A percentile compares a stretch with the other conserved stretches of the same genome.
Evolutionary conservation across 2,113 vertebrate genomes (phyloP).

Genomic region (Opisthocomus hoazin): DNA sequence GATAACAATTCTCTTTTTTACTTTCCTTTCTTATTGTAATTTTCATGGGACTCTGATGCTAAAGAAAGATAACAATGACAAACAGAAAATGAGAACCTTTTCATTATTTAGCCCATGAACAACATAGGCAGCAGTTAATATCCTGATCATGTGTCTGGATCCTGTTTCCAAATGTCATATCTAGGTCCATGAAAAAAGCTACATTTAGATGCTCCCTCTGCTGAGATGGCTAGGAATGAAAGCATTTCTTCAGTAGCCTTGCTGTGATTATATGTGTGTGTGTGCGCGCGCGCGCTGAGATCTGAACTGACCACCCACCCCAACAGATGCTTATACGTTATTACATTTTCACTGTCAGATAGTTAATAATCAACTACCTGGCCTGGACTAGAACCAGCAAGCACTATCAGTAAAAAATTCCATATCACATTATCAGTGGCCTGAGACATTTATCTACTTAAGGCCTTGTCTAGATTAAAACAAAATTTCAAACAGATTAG

Average conservation of each 20-base stretch:
- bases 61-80: neutral
- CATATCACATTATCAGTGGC: constrained; percentile 7
- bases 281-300: neutral
- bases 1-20: neutral
- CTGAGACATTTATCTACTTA: neutral
- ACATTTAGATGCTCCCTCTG: neutral
- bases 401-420: neutral
- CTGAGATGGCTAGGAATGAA: neutral
- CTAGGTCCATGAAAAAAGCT: neutral
- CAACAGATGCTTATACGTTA: neutral
- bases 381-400: constrained; percentile 3
- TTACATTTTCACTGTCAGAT: neutral
- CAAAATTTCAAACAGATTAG: constrained; percentile 28
- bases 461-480: constrained; percentile 17
- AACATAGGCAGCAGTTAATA: neutral
- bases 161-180: neutral
- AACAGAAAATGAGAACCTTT: neutral
- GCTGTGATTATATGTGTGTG: neutral
- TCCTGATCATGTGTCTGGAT: neutral
- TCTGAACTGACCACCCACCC: neutral
- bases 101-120: neutral
- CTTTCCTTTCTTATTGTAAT: neutral
- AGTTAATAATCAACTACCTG: constrained; percentile 17
- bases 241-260: neutral
- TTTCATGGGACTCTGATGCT: neutral